A percentile compares a stretch with the other conserved stretches of the same genome.
Conservation (phyloP, 35 echinoderm and acorn worm genomes). For the Ophioderma brevispina region DNA sequence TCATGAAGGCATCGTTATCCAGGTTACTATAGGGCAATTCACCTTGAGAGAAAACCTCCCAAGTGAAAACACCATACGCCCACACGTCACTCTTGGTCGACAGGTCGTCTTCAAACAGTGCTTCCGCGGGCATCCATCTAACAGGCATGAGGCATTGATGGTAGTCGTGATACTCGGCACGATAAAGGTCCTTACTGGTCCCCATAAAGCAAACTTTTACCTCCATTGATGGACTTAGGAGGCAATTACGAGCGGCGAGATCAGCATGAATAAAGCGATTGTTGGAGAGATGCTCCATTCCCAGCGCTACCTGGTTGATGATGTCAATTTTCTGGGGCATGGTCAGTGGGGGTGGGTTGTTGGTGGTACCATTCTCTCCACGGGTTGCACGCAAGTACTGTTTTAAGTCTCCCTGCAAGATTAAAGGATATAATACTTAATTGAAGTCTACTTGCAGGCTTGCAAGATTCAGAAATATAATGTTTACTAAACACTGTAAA, state of each 20-base stretch:
- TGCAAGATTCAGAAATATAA: no score
- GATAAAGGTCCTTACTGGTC: constrained; percentile 88
- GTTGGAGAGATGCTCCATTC: constrained; percentile 95
- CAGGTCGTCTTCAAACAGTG: constrained; percentile 92
- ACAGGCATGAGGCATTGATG: constrained; percentile 88
- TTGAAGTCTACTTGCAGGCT: no score
- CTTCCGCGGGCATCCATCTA: constrained; percentile 95
- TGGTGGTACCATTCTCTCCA: constrained; percentile 86
- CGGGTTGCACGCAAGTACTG: constrained; percentile 88
- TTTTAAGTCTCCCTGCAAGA: constrained; percentile 91
- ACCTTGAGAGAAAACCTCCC: constrained; percentile 93
- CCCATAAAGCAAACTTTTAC: constrained; percentile 89
- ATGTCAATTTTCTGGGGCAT: constrained; percentile 88
- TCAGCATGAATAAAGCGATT: constrained; percentile 94
- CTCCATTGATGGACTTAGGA: constrained; percentile 94
- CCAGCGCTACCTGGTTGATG: constrained; percentile 88
- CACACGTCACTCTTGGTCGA: constrained; percentile 97
- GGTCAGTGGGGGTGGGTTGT: constrained; percentile 81
- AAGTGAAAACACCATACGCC: constrained; percentile 89
- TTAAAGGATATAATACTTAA: constrained; percentile 5
- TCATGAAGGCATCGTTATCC: constrained; percentile 85
- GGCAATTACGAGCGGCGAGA: constrained; percentile 94
- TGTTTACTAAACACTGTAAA: no score
- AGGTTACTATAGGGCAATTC: constrained; percentile 63
- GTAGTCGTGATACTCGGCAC: constrained; percentile 95